These are phyloP conservation scores for Malacoraja senta DNA, from an alignment of 2,797 vertebrate species.

Conservation along the genomic window DNA sequence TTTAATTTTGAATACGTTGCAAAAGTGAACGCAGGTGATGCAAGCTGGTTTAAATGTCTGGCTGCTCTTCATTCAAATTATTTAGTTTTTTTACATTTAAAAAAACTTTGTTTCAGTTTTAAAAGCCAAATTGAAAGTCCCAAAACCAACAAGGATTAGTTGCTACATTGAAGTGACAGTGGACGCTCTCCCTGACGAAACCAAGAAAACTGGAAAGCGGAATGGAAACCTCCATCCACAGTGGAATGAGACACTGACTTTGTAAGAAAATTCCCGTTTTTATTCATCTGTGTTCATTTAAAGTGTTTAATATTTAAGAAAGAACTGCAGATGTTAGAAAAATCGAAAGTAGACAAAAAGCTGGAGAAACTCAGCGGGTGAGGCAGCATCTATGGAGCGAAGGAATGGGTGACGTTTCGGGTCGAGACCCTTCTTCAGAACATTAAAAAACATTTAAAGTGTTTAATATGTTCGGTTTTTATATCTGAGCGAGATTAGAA, in stretches of 20 bases:
- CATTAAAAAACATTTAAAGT: background rate
- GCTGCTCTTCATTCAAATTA: background rate
- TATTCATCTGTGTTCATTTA: background rate
- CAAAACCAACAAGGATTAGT: conserved; percentile 58
- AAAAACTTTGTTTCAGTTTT: conserved; percentile 10
- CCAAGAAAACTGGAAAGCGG: conserved; percentile 87
- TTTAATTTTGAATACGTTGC: conserved; percentile 14
- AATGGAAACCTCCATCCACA: conserved; percentile 80
- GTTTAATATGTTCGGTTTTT: background rate
- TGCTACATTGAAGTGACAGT: conserved; percentile 85
- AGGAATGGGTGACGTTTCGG: too few relatives aligned
- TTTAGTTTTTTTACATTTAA: background rate
- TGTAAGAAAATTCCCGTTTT: conserved; percentile 61
- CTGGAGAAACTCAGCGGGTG: too few relatives aligned
- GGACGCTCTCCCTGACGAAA: conserved; percentile 78
- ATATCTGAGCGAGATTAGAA: background rate
- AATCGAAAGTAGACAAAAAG: too few relatives aligned
- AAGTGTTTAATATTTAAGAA: background rate
- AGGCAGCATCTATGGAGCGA: too few relatives aligned
- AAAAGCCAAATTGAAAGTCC: conserved; percentile 28
- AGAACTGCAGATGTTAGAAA: too few relatives aligned
- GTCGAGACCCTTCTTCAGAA: too few relatives aligned
- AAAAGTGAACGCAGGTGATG: background rate
- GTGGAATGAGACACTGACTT: conserved; percentile 83
- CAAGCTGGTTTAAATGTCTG: background rate